Conservation (phyloP, 2,797 vertebrate species). For the Neostethus bicornis region DNA sequence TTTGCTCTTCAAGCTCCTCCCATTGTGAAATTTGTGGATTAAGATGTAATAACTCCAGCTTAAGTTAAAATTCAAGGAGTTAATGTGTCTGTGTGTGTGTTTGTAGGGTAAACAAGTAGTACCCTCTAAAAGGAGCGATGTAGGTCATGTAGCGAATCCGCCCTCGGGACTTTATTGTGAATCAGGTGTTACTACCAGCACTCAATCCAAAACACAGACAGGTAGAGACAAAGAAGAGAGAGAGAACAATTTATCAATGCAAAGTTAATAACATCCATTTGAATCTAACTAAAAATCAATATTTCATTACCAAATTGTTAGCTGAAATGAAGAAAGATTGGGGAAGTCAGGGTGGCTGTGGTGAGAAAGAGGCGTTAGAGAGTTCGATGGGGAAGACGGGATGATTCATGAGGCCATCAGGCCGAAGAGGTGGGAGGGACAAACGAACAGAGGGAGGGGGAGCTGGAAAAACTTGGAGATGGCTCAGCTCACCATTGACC, state of each 20-base stretch:
- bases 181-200: slow-evolving; percentile 66
- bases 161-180: slow-evolving; percentile 81
- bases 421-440: slow-evolving; percentile 81
- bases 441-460: slow-evolving; percentile 75
- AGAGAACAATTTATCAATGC: slow-evolving; percentile 99
- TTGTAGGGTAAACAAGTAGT: slow-evolving; percentile 16
- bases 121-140: slow-evolving; percentile 49
- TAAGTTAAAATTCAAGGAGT: slow-evolving; percentile 20
- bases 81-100: slow-evolving; percentile 9
- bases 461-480: slow-evolving; percentile 81
- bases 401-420: slow-evolving; percentile 98
- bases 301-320: slow-evolving; percentile 99
- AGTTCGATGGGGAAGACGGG: slow-evolving; percentile 95
- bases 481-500: slow-evolving; percentile 88
- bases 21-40: too few relatives aligned
- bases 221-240: slow-evolving; percentile 51
- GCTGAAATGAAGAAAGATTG: slow-evolving; percentile 99
- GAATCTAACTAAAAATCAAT: slow-evolving; percentile 99
- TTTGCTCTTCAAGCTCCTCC: too few relatives aligned
- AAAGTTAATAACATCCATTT: slow-evolving; percentile 99
- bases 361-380: slow-evolving; percentile 89
- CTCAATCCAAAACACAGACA: slow-evolving; percentile 64
- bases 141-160: slow-evolving; percentile 82
- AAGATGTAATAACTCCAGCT: too few relatives aligned
- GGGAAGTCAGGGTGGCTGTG: slow-evolving; percentile 91